Evolutionary conservation across 2,113 vertebrate species (phyloP), one percentile per base, ranked within the genome.

Genomic region (Tachuris rubrigastra): DNA sequence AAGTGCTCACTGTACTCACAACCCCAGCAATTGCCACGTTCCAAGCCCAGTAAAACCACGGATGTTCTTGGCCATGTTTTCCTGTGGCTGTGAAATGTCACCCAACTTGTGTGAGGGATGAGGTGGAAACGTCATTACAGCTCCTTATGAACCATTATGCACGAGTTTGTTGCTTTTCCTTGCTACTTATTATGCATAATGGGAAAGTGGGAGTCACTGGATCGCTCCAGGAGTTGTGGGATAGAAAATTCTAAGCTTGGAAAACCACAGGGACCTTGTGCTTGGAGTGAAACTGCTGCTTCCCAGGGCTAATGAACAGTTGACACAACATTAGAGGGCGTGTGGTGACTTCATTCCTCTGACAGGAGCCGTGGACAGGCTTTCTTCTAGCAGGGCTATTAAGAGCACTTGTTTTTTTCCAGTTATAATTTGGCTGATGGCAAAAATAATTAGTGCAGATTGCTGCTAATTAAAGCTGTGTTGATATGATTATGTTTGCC

Each of bases 261-360:
- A 39, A 53, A 95, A 23, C 92, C 84, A 39, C 62, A 41, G 87
- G 88, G 91, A 55, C 37, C 12, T 67, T 83, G 69, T 80, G 35
- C 89, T 86, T 47, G 33, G 41, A 91, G 60, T 62, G 85, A 66
- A 69, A 33, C 65, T 84, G 30, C 47, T 80, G 5, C 63, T 93
- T 66, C 44, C 63, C 20, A 44, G 42, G 66, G 63, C 90, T 87
- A 87, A 92, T 94, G 75, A 94, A 66, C 39, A 76, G 62, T 28
- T 85, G 81, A 83, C 80, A 65, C 74, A 76, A 95, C 91, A 14
- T 97, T 80, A 97, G 97, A 96, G 96, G 97, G 97, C 96, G 91
- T 92, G 94, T 96, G 66, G 86, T 65, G 91, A 39, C 77, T 95
- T 27, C 59, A n/a, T 87, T 91, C 79, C 79, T 19, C 17, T 20